Conservation (phyloP, 2,113 vertebrate species). For the Pimephales promelas region DNA sequence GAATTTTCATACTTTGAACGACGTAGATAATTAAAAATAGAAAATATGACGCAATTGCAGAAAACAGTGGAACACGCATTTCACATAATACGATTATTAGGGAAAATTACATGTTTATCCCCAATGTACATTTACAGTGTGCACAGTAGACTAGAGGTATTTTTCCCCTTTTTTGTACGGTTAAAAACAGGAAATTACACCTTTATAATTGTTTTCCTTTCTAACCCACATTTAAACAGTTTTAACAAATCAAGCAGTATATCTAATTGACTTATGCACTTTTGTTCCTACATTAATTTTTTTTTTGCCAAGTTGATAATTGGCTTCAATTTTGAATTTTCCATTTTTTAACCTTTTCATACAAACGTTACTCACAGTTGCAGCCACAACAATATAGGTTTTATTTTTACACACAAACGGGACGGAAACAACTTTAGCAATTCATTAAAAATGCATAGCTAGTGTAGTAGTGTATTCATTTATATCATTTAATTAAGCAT, state of each 20-base stretch:
- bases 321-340: neutral
- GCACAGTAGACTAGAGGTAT: neutral
- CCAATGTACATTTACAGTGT: neutral
- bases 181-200: neutral
- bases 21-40: neutral
- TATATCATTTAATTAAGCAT: neutral
- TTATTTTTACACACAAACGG: neutral
- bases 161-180: neutral
- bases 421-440: neutral
- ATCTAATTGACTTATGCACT: neutral
- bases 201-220: neutral
- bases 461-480: neutral
- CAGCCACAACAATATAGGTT: neutral
- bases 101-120: neutral
- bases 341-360: neutral
- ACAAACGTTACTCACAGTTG: neutral
- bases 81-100: neutral
- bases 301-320: neutral
- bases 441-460: neutral
- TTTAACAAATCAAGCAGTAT: neutral
- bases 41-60: neutral
- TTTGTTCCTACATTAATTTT: too few relatives aligned
- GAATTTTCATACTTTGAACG: neutral
- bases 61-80: neutral
- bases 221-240: slow-evolving; percentile 4